Evolutionary conservation across 2,797 vertebrate genomes (phyloP).

Genomic region (Holocentrus rufus): DNA sequence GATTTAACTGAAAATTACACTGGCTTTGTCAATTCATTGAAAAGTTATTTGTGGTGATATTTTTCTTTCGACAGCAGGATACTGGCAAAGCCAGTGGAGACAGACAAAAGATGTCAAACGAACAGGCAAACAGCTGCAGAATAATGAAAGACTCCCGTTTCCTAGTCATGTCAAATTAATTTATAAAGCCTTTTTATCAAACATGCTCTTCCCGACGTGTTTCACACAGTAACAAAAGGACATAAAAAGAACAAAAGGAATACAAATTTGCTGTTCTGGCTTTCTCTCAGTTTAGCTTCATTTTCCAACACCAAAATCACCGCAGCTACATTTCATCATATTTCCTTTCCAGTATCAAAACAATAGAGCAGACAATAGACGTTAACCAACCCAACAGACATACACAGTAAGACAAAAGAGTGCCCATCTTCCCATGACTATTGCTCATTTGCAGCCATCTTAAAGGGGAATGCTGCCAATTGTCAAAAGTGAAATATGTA

Average conservation of each 20-base stretch:
- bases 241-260: neutral
- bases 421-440: no score
- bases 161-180: neutral
- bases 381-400: neutral
- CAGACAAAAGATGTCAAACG: slow-evolving; percentile 9
- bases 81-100: no score
- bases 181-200: slow-evolving; percentile 27
- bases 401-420: neutral
- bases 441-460: no score
- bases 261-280: neutral
- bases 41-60: no score
- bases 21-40: no score
- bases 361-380: neutral
- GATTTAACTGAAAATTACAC: neutral
- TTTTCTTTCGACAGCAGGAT: no score
- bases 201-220: slow-evolving; percentile 18
- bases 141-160: slow-evolving; percentile 14
- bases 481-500: no score
- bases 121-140: neutral
- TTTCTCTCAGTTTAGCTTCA: slow-evolving; percentile 3
- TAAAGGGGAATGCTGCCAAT: no score
- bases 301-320: neutral
- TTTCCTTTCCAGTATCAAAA: no score
- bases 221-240: slow-evolving; percentile 1
- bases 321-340: neutral